Evolutionary conservation across 37 sponge, comb jelly and placozoan species (phyloP).

Genomic region (Oscarella lobularis): DNA sequence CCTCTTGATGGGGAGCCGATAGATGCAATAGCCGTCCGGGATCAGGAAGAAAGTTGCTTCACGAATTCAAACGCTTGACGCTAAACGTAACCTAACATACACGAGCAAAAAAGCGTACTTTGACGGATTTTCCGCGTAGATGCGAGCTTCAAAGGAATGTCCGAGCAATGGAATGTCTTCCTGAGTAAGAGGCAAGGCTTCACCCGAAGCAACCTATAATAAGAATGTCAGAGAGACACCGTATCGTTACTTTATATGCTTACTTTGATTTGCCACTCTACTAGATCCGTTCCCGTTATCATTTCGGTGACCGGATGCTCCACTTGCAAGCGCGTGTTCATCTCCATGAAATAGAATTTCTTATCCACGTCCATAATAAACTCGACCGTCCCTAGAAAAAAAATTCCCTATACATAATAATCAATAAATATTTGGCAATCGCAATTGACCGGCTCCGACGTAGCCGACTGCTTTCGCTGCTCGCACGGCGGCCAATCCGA

Average conservation of each 20-base stretch:
- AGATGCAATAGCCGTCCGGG: conserved; percentile 70
- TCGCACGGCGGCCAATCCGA: conserved; percentile 76
- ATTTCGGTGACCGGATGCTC: conserved; percentile 96
- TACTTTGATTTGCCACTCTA: conserved; percentile 85
- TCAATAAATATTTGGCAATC: not conserved
- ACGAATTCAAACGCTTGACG: not conserved
- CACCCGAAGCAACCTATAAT: conserved; percentile 71
- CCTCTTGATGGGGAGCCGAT: conserved; percentile 35
- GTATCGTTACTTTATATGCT: not conserved
- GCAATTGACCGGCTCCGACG: conserved; percentile 79
- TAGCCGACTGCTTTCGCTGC: conserved; percentile 92
- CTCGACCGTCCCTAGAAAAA: conserved; percentile 63
- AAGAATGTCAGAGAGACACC: too few relatives aligned
- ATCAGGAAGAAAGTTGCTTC: conserved; percentile 53
- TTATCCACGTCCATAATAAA: conserved; percentile 71
- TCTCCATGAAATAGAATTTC: conserved; percentile 89
- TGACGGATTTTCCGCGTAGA: conserved; percentile 71
- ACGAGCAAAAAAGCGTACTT: not conserved
- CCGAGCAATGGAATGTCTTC: conserved; percentile 42
- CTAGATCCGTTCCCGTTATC: conserved; percentile 88
- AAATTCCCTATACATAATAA: not conserved
- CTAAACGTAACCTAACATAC: not conserved
- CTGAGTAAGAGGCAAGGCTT: conserved; percentile 54
- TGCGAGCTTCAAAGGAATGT: conserved; percentile 91
- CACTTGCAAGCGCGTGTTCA: conserved; percentile 78